Percentiles rank a stretch among this genome's conserved stretches.
Conservation (phyloP, 2,113 vertebrate genomes). For the Dromaius novaehollandiae region DNA sequence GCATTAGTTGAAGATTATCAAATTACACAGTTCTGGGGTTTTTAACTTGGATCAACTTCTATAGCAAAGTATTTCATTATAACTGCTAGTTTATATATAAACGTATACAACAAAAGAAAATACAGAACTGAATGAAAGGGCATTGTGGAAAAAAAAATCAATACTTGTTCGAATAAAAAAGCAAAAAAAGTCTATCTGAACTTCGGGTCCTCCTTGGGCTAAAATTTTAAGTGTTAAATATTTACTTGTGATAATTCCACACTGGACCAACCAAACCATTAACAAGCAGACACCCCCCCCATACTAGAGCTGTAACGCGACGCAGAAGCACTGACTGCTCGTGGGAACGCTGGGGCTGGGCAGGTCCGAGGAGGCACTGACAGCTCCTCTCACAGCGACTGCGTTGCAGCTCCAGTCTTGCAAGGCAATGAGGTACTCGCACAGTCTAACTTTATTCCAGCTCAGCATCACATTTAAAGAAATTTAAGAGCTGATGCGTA, state of each 20-base stretch:
- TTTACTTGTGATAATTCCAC: not conserved
- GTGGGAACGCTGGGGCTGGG: not conserved
- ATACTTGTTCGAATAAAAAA: not conserved
- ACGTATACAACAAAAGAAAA: not conserved
- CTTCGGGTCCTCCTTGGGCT: not conserved
- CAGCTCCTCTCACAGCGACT: not conserved
- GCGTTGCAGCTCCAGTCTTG: not conserved
- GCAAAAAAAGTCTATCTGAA: not conserved
- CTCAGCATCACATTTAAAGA: not conserved
- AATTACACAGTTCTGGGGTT: not conserved
- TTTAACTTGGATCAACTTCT: not conserved
- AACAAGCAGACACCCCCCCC: no score
- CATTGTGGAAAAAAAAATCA: not conserved
- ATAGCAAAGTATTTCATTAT: not conserved
- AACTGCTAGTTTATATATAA: not conserved
- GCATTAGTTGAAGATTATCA: not conserved
- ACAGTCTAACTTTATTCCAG: not conserved
- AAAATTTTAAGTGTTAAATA: not conserved
- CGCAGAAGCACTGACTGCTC: not conserved
- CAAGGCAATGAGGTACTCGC: accelerated
- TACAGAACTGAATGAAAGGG: not conserved
- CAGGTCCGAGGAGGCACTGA: not conserved
- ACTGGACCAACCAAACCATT: not conserved
- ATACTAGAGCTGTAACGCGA: not conserved
- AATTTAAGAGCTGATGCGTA: not conserved